Evolutionary conservation across 2,888 invertebrate species (phyloP).

Genomic region (Shargacucullia verbasci): DNA sequence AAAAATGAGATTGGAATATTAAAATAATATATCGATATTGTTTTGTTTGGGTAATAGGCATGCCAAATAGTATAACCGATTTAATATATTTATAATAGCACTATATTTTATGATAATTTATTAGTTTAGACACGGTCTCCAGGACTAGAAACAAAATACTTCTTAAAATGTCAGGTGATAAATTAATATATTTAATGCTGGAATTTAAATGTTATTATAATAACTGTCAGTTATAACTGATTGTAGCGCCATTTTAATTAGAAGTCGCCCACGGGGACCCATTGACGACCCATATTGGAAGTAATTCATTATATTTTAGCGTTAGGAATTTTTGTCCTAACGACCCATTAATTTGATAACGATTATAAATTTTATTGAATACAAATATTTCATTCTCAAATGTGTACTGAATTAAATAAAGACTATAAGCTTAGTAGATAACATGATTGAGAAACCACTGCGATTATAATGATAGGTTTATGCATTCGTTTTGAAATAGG

Average conservation of each 20-base stretch:
- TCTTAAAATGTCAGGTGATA: slow-evolving; percentile 23
- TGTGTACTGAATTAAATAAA: no score
- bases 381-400: slow-evolving; percentile 7
- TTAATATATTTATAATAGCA: slow-evolving; percentile 34
- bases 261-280: slow-evolving; percentile 35
- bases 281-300: slow-evolving; percentile 24
- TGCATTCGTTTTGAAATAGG: no score
- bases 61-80: slow-evolving; percentile 18
- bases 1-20: slow-evolving; percentile 19
- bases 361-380: slow-evolving; percentile 1
- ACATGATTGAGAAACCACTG: no score
- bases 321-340: slow-evolving; percentile 1
- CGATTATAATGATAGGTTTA: no score
- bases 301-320: slow-evolving; percentile 10
- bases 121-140: slow-evolving; percentile 8
- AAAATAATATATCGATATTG: slow-evolving; percentile 26
- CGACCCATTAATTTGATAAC: slow-evolving; percentile 8
- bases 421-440: no score
- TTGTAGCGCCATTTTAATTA: slow-evolving; percentile 41
- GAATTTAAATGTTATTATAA: slow-evolving; percentile 37
- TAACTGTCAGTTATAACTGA: slow-evolving; percentile 37
- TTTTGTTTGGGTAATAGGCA: slow-evolving; percentile 11
- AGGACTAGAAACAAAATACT: slow-evolving; percentile 18
- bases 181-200: slow-evolving; percentile 34
- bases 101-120: slow-evolving; percentile 32